Evolutionary conservation across 2,113 vertebrate genomes (phyloP), one percentile per base, ranked within the genome.

Genomic region (Sylvilagus bachmani): DNA sequence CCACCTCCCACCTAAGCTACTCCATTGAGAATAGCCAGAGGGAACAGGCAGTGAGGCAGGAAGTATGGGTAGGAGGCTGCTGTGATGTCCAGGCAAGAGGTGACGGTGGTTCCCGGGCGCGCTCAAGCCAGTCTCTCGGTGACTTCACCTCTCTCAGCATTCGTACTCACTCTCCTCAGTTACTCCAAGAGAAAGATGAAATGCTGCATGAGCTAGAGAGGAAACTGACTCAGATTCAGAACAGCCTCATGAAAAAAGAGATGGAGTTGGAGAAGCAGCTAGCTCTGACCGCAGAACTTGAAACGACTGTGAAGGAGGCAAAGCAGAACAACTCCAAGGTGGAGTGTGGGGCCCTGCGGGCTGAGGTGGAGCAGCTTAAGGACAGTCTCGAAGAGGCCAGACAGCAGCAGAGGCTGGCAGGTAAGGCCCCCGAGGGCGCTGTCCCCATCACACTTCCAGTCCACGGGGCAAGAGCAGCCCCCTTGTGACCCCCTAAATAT

Each of bases 131-230:
- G 2, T 58, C 61, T 75, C 31, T 8, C 0, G 2, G 4, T 7
- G 77, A 25, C 33, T 29, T n/a, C 4, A 3, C 27, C 80, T 73
- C 33, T 7, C 19, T 53, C 19, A n/a, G 73, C 36, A 21, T 36
- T 38, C 17, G 33, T 33, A 1, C 24, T 77, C 78, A n/a, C 9
- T 94, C 25, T 25, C 78, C 95, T 74, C 92, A 98, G 98, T 93
- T 97, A 29, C 94, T 98, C 86, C 97, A 98, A 96, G 98, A 97
- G 88, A 96, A 98, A 49, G 97, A 98, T 0, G 85, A 97, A 31
- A 97, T 97, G 87, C 93, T 98, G 69, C 93, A 96, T 0, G 97
- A 97, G 90, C 96, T 98, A 0, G 98, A 98, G 93, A 96, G 95
- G 5, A 98, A 98, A 85, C 96, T 98, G 87, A 10, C 97, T 19